phyloP scores from a whole-genome alignment of 2,113 vertebrate genomes.

The Macroglossus sobrinus region DNA sequence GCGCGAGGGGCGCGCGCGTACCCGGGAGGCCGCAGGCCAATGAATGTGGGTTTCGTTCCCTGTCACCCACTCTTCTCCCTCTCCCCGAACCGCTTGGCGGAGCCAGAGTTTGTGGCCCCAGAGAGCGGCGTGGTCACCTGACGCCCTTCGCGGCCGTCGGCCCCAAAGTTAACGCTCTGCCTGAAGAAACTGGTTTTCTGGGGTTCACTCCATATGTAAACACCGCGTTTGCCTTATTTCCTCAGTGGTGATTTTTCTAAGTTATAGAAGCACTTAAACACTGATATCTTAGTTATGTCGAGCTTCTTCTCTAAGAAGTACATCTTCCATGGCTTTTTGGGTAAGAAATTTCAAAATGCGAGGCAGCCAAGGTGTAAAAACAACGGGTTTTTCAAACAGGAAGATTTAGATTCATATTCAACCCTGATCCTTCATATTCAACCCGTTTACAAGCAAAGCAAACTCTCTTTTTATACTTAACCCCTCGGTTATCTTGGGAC shows the following conservation, averaged over 20 bases:
- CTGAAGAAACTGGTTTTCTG: background rate
- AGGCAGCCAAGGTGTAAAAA: background rate
- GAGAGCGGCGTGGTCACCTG: background rate
- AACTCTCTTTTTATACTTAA: background rate
- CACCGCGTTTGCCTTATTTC: background rate
- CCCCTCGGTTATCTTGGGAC: background rate
- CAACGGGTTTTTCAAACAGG: background rate
- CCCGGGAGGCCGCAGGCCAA: background rate
- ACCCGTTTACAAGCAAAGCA: background rate
- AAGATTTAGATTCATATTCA: background rate
- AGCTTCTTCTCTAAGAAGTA: background rate
- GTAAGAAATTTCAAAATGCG: background rate
- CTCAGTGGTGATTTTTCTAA: background rate
- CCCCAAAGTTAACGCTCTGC: background rate
- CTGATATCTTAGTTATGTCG: background rate
- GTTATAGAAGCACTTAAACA: background rate
- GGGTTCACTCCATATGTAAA: background rate
- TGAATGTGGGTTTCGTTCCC: background rate
- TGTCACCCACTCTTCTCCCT: background rate
- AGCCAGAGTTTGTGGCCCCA: fast-evolving
- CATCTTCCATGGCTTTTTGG: background rate
- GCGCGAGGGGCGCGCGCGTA: background rate
- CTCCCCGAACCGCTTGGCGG: background rate
- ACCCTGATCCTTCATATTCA: no score
- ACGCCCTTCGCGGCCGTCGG: background rate